Conservation (phyloP, 2,888 invertebrate genomes). For the Drosophila cognata region DNA sequence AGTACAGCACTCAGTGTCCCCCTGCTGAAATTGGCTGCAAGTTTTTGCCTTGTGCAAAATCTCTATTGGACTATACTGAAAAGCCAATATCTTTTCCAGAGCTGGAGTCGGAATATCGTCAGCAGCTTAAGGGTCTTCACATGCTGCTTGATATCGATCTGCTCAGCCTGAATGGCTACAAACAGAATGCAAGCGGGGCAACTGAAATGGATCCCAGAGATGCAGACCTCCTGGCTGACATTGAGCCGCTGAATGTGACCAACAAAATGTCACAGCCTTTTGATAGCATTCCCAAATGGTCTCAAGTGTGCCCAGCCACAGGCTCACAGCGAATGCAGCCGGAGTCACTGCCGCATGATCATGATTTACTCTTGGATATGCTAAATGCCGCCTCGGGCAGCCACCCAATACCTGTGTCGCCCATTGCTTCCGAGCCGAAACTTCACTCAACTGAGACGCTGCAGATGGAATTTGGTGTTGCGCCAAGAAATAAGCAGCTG, state of each 20-base stretch:
- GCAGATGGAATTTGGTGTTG: not conserved
- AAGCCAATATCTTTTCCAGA: constrained; percentile 37
- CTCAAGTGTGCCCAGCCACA: no score
- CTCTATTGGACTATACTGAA: constrained; percentile 35
- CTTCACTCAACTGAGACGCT: not conserved
- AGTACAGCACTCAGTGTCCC: constrained; percentile 45
- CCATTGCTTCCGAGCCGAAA: not conserved
- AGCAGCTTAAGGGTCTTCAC: constrained; percentile 51
- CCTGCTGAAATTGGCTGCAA: constrained; percentile 37
- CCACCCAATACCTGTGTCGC: not conserved
- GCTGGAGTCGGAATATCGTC: constrained; percentile 26
- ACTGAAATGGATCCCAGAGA: constrained; percentile 39
- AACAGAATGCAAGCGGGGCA: not conserved
- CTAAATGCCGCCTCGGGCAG: no score
- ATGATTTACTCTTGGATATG: not conserved
- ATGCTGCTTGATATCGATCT: constrained; percentile 55
- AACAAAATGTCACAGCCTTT: not conserved
- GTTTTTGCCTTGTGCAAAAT: constrained; percentile 46
- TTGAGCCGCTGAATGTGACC: constrained; percentile 26
- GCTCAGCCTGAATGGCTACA: constrained; percentile 23
- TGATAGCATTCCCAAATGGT: not conserved
- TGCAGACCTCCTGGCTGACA: constrained; percentile 27
- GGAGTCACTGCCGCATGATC: no score
- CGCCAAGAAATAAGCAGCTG: not conserved
- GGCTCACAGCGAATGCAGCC: not conserved